Percentiles rank a stretch among this genome's conserved stretches.
Conservation (phyloP, 1,140 invertebrate species). For the Nephila pilipes region DNA sequence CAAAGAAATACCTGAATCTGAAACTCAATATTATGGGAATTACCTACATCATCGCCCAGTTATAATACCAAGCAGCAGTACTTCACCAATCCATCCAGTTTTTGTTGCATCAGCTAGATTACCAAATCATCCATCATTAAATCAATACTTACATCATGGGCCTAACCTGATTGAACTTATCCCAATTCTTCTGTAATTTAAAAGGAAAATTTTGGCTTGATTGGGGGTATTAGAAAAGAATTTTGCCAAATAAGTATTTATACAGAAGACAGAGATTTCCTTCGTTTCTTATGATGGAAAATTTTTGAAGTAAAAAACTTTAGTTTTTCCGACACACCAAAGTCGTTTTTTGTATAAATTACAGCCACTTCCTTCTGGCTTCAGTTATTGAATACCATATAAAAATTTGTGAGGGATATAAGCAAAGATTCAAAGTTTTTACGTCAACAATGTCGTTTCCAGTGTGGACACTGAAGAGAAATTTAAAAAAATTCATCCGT, state of each 20-base stretch:
- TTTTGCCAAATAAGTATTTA: constrained; percentile 16
- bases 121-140: background rate
- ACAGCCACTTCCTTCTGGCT: background rate
- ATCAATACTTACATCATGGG: background rate
- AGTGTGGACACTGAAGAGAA: background rate
- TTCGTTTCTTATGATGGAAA: no score
- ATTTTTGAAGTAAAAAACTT: background rate
- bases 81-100: background rate
- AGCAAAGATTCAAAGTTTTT: constrained; percentile 14
- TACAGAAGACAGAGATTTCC: no score
- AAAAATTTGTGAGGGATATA: background rate
- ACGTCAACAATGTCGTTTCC: background rate
- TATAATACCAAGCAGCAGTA: background rate
- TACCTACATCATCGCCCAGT: no score
- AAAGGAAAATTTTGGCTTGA: constrained; percentile 79
- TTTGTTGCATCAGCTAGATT: constrained; percentile 10
- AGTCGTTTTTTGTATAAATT: constrained; percentile 31
- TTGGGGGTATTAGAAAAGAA: constrained; percentile 70
- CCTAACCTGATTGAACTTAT: constrained; percentile 80
- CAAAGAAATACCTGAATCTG: no score
- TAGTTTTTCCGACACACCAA: constrained; percentile 29
- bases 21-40: no score
- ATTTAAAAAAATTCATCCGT: background rate
- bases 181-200: constrained; percentile 80
- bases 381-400: constrained; percentile 6